phyloP scores from a whole-genome alignment of 1,140 invertebrate genomes.

The Euura saliciscinereae region DNA sequence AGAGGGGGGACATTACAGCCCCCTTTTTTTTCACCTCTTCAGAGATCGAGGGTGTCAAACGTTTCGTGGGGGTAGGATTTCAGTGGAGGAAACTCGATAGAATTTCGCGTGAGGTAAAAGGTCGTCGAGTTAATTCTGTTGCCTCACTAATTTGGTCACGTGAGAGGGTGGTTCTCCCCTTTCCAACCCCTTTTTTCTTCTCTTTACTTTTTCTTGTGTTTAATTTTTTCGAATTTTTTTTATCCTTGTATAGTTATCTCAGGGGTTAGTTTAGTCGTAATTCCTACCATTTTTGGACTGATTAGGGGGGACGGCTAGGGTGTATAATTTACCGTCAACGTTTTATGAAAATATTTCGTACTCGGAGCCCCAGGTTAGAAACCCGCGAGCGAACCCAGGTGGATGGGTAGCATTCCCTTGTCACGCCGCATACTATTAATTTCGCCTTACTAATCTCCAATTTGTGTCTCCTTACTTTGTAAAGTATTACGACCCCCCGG shows the following conservation, averaged over 20 bases:
- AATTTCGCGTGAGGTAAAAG: neutral
- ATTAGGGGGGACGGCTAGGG: neutral
- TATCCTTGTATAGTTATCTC: neutral
- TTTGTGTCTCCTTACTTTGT: conserved; percentile 43
- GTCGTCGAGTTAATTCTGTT: neutral
- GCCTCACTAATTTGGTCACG: neutral
- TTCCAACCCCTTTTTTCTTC: neutral
- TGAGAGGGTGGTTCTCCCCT: neutral
- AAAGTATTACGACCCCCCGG: conserved; percentile 33
- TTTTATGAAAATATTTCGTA: conserved; percentile 2
- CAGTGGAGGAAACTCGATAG: neutral
- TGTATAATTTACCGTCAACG: neutral
- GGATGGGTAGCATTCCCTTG: conserved; percentile 40
- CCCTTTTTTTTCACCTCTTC: too few species aligned
- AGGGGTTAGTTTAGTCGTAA: neutral
- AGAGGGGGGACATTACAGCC: too few species aligned
- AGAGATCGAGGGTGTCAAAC: neutral
- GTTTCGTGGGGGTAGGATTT: neutral
- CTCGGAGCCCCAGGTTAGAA: neutral
- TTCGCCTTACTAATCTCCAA: conserved; percentile 52
- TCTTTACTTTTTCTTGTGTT: neutral
- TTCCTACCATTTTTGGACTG: neutral
- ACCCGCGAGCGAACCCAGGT: conserved; percentile 34
- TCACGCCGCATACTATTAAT: conserved; percentile 48
- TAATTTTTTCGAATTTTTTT: neutral